Percentiles rank a stretch among this genome's conserved stretches.
phyloP scores from a whole-genome alignment of 1,140 invertebrate species.

The Hesperophylax magnus region DNA sequence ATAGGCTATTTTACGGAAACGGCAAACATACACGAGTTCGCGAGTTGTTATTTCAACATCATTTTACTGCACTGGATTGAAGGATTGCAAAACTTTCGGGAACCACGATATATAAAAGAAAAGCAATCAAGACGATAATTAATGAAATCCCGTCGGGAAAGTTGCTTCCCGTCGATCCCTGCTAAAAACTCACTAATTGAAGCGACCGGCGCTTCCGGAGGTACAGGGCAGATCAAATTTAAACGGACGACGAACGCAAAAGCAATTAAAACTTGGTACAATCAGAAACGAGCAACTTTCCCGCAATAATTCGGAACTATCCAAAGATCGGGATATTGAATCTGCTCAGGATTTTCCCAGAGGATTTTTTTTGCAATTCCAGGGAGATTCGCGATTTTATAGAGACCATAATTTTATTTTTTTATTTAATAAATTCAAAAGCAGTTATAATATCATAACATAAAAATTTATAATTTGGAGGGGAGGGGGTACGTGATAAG shows the following conservation, averaged over 20 bases:
- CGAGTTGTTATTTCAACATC: no score
- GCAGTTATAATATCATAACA: no score
- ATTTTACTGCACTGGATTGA: background rate
- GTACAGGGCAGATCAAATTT: conserved; percentile 23
- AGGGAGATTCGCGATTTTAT: no score
- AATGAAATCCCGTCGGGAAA: background rate
- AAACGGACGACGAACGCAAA: conserved; percentile 4
- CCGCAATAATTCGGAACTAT: background rate
- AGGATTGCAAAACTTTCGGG: background rate
- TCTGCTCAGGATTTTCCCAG: background rate
- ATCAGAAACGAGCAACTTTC: conserved; percentile 32
- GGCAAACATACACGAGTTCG: background rate
- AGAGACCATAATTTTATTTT: no score
- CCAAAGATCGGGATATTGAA: background rate
- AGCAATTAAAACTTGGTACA: conserved; percentile 36
- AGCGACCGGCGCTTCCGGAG: background rate
- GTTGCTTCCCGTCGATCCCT: background rate
- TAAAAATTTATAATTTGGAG: no score
- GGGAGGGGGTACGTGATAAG: no score
- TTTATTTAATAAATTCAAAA: no score
- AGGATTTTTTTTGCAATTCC: no score
- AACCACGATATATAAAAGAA: background rate
- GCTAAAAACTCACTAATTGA: background rate
- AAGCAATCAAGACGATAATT: background rate
- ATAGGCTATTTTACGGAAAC: background rate